Evolutionary conservation across 2,113 vertebrate genomes (phyloP).

Genomic region (Syrrhaptes paradoxus): DNA sequence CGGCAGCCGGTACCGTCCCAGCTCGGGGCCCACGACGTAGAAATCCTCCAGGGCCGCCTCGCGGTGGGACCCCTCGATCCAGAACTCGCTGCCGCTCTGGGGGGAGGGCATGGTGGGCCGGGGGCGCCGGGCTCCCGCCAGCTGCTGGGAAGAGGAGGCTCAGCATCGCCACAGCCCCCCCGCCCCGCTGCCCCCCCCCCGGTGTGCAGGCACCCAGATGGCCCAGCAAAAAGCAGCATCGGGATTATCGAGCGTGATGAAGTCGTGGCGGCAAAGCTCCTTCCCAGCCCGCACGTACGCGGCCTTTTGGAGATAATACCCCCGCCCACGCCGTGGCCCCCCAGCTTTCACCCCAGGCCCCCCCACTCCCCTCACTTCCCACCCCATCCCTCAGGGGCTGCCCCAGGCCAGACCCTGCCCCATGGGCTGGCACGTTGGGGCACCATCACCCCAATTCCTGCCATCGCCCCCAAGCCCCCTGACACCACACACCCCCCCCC

Average conservation of each 20-base stretch:
- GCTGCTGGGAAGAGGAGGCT: not conserved
- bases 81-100: constrained; percentile 78
- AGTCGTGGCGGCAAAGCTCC: not conserved
- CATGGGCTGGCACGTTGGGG: accelerated
- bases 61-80: constrained; percentile 86
- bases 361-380: no score
- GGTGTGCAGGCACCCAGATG: not conserved
- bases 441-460: not conserved
- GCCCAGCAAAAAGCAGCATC: not conserved
- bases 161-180: not conserved
- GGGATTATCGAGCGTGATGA: not conserved
- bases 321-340: no score
- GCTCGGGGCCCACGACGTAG: constrained; percentile 79
- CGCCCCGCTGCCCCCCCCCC: not conserved
- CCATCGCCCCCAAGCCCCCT: no score
- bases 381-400: not conserved
- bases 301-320: not conserved
- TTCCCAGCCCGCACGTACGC: not conserved
- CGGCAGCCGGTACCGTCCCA: constrained; percentile 67
- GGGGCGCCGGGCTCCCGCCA: not conserved
- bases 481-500: no score
- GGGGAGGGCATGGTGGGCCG: constrained; percentile 80
- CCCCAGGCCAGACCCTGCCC: not conserved
- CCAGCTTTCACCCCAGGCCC: not conserved
- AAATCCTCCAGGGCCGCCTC: constrained; percentile 82